A percentile compares a stretch with the other conserved stretches of the same genome.
These are phyloP conservation scores for Drosophila auraria DNA, from an alignment of 1,140 invertebrate species.

Conservation along the genomic window DNA sequence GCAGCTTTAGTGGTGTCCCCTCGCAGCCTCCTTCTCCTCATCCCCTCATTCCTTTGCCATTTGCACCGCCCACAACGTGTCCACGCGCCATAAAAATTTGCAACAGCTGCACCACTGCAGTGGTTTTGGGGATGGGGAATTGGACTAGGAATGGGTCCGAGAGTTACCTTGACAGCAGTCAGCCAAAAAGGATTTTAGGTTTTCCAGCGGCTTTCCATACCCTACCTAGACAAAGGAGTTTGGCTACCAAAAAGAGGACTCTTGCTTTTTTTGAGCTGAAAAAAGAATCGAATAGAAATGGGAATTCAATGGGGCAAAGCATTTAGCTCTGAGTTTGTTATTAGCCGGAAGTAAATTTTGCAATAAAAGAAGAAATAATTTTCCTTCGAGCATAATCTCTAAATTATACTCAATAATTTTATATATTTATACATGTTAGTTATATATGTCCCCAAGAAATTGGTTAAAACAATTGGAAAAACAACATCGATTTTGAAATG, in stretches of 20 bases:
- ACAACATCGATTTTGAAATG: too few relatives aligned
- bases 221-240: constrained; percentile 12
- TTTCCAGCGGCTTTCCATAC: constrained; percentile 51
- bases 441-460: too few relatives aligned
- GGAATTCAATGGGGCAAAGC: background rate
- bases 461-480: too few relatives aligned
- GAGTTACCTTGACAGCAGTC: constrained; percentile 76
- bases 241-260: background rate
- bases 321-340: background rate
- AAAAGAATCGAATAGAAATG: too few relatives aligned
- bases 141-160: constrained; percentile 55
- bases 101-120: constrained; percentile 73
- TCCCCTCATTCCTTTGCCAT: constrained; percentile 6
- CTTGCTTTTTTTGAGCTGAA: background rate
- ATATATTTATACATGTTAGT: too few relatives aligned
- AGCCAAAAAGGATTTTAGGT: constrained; percentile 73
- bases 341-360: too few relatives aligned
- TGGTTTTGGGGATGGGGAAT: constrained; percentile 40
- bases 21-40: background rate
- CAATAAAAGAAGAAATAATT: too few relatives aligned
- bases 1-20: constrained; percentile 60
- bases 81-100: constrained; percentile 81
- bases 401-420: too few relatives aligned
- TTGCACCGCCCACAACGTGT: constrained; percentile 70
- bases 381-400: too few relatives aligned